Evolutionary conservation across 37 sponge, comb jelly and placozoan genomes (phyloP).

Genomic region (Crambe crambe): DNA sequence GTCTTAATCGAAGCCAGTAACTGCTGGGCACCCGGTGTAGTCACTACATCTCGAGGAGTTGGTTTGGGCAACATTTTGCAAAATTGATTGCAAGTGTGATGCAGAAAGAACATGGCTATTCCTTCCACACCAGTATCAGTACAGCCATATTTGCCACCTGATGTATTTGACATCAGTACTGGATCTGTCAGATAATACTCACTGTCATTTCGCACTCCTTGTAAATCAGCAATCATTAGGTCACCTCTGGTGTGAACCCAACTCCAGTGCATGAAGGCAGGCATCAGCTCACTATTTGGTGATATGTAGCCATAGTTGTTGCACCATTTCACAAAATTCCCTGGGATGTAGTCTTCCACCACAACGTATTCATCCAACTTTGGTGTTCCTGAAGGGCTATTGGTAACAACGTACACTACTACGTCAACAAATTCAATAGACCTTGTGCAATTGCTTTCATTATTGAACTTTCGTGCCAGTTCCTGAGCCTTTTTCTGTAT

Average conservation of each 20-base stretch:
- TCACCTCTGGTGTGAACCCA: slow-evolving; percentile 55
- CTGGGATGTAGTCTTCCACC: slow-evolving; percentile 51
- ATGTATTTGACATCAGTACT: slow-evolving; percentile 15
- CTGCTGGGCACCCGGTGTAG: background rate
- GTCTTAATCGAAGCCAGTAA: background rate
- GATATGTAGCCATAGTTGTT: slow-evolving; percentile 56
- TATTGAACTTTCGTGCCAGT: slow-evolving; percentile 36
- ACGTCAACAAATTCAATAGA: slow-evolving; percentile 34
- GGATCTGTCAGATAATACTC: slow-evolving; percentile 56
- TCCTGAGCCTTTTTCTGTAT: slow-evolving; percentile 26
- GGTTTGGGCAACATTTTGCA: slow-evolving; percentile 30
- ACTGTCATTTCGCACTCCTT: slow-evolving; percentile 40
- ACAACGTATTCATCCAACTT: slow-evolving; percentile 29
- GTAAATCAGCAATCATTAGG: slow-evolving; percentile 49
- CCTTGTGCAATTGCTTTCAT: too few species aligned
- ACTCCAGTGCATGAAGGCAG: slow-evolving; percentile 60
- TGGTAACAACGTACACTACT: slow-evolving; percentile 10
- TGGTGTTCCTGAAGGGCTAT: background rate
- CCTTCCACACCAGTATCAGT: slow-evolving; percentile 62
- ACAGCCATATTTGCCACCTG: slow-evolving; percentile 18
- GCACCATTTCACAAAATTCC: slow-evolving; percentile 51
- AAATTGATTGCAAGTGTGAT: slow-evolving; percentile 48
- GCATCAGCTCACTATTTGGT: slow-evolving; percentile 13
- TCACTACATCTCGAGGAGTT: background rate
- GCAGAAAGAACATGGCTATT: slow-evolving; percentile 54